These are phyloP conservation scores for Climacteris rufus DNA, from an alignment of 2,113 vertebrate species.

Conservation along the genomic window DNA sequence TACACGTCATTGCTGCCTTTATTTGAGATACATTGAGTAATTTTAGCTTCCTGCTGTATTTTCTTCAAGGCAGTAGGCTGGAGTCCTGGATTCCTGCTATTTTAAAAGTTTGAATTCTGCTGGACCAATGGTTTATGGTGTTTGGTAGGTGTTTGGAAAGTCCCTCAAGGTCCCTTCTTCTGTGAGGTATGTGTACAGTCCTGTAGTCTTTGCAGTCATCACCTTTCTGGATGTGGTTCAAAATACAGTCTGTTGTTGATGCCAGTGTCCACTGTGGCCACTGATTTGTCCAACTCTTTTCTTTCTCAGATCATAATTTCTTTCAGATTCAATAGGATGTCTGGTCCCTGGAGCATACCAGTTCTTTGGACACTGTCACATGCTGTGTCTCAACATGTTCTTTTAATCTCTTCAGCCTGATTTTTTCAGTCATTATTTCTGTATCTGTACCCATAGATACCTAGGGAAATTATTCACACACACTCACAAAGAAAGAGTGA, in stretches of 20 bases:
- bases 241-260: not conserved
- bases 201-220: not conserved
- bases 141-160: not conserved
- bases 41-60: not conserved
- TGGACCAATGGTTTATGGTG: not conserved
- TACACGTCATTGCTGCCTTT: not conserved
- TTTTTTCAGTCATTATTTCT: not conserved
- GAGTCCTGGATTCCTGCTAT: not conserved
- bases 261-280: fast-evolving
- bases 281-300: not conserved
- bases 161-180: not conserved
- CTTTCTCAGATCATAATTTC: not conserved
- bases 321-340: not conserved
- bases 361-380: not conserved
- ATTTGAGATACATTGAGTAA: not conserved
- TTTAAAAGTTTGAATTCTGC: not conserved
- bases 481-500: not conserved
- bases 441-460: not conserved
- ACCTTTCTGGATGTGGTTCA: not conserved
- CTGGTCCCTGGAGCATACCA: not conserved
- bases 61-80: not conserved
- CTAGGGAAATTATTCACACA: not conserved
- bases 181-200: not conserved
- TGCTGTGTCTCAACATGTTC: not conserved
- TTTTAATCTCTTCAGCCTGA: not conserved